Evolutionary conservation across 1,140 invertebrate species (phyloP), one percentile per base, ranked within the genome.

Genomic region (Zaprionus camerounensis): DNA sequence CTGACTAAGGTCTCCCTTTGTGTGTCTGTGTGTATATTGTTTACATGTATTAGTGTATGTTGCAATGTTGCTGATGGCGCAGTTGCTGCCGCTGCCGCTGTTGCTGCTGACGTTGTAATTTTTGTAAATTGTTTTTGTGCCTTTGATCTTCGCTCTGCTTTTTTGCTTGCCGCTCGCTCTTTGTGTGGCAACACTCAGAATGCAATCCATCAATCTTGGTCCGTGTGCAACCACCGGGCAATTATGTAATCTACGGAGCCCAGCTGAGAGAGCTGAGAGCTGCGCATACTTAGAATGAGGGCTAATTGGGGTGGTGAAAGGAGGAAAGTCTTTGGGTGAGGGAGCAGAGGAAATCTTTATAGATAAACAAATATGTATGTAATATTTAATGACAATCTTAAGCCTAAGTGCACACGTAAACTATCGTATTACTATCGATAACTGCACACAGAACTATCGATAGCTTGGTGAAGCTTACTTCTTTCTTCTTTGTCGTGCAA

Each of bases 161-260:
- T 51, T 51, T 24, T 4, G 38, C 38, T 38, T 38, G 36, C 36
- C 63, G 17, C 20, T 7, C 22, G 28, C 36, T 62, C 22, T 12
- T 49, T 65, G 36, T 88, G 86, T 78, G 78, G 84, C 70, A 88
- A 88, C 56, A 78, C 65, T 90, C 78, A 90, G 84, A 88, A 90
- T 88, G 84, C 84, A 88, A 88, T 88, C 81, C 87, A 88, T 88
- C 84, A 88, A 90, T 81, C 85, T 44, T 28, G 22, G 11, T 53
- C 38, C 64, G 62, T 71, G 56, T 76, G 73, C 83, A 83, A 88
- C 84, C 81, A 88, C 78, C 64, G 78, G 69, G 75, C 63, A 62
- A 73, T 88, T 84, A 88, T 88, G 81, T 90, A 88, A 88, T 81
- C 67, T 57, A 46, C 17, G 41, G 31, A 61, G 46, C 59, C 63